These are phyloP conservation scores for Pteromalus puparum DNA, from an alignment of 1,140 invertebrate genomes.

Conservation along the genomic window DNA sequence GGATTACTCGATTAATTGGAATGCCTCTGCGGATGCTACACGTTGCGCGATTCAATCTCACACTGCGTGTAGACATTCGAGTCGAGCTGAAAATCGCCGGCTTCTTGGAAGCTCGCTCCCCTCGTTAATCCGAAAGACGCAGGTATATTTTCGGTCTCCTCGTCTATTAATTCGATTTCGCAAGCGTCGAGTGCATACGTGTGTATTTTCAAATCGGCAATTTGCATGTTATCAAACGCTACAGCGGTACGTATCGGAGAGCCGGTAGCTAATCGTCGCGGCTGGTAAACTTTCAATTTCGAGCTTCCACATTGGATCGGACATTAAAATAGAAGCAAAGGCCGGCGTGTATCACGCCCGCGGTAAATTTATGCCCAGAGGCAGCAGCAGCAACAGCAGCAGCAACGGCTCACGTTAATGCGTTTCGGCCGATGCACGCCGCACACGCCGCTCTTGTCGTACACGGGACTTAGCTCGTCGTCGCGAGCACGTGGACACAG, in stretches of 20 bases:
- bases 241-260: too few species aligned
- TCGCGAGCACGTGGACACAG: slow-evolving; percentile 54
- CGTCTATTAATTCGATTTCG: too few species aligned
- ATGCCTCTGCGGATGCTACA: background rate
- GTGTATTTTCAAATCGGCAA: too few species aligned
- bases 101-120: background rate
- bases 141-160: too few species aligned
- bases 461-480: slow-evolving; percentile 36
- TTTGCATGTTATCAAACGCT: too few species aligned
- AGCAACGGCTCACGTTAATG: background rate
- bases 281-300: background rate
- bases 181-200: too few species aligned
- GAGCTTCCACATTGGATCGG: background rate
- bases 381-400: too few species aligned
- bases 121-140: too few species aligned
- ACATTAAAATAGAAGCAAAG: background rate
- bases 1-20: slow-evolving; percentile 26
- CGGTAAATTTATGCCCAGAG: background rate
- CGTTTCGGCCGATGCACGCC: slow-evolving; percentile 17
- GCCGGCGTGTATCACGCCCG: too few species aligned
- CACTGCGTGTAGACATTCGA: background rate
- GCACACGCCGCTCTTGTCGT: slow-evolving; percentile 33
- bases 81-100: background rate
- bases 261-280: background rate
- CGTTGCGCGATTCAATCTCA: background rate